Percentiles rank a stretch among this genome's conserved stretches.
Conservation (phyloP, 1,140 invertebrate genomes). For the Bombus haemorrhoidalis region DNA sequence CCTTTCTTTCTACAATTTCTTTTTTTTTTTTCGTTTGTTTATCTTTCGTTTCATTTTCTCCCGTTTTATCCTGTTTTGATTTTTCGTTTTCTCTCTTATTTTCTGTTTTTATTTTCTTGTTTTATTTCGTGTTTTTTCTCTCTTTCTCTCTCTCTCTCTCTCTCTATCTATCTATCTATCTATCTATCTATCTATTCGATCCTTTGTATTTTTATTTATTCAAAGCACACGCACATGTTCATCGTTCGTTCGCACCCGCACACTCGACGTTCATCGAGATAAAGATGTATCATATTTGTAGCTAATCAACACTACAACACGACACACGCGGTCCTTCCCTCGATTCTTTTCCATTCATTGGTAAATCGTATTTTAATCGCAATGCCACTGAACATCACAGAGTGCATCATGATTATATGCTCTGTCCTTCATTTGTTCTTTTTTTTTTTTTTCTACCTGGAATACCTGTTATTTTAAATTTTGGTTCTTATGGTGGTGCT, state of each 20-base stretch:
- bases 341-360: background rate
- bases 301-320: constrained; percentile 22
- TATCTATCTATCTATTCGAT: background rate
- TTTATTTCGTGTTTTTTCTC: background rate
- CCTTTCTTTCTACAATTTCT: background rate
- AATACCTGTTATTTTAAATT: background rate
- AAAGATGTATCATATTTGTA: constrained; percentile 15
- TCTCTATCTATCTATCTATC: too few species aligned
- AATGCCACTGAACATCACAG: background rate
- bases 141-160: too few species aligned
- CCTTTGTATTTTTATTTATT: background rate
- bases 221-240: constrained; percentile 11
- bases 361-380: background rate
- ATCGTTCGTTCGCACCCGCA: background rate
- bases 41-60: background rate
- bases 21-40: background rate
- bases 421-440: background rate
- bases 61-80: background rate
- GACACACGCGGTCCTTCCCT: background rate
- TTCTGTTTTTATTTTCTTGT: background rate
- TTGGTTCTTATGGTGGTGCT: constrained; percentile 33
- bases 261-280: background rate
- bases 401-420: background rate
- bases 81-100: background rate
- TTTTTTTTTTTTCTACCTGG: background rate